A percentile compares a stretch with the other conserved stretches of the same genome.
Conservation (phyloP, 2,888 invertebrate genomes). For the Plagodis dolabraria region DNA sequence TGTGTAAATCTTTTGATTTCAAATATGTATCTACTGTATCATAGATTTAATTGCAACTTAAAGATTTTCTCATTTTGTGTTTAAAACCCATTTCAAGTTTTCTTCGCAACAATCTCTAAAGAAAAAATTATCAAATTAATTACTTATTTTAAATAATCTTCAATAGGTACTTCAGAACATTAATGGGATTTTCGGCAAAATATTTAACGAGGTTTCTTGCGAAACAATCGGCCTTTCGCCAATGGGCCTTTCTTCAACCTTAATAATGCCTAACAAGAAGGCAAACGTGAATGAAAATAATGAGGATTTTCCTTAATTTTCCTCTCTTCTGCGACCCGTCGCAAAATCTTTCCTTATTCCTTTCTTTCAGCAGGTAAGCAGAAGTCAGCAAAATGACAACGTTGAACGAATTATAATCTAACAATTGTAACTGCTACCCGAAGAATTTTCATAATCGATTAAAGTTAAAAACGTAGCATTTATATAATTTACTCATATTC, state of each 20-base stretch:
- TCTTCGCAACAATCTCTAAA: background rate
- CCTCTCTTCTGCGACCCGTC: conserved; percentile 38
- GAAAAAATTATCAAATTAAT: conserved; percentile 23
- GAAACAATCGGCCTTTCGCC: conserved; percentile 44
- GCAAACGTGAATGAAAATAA: conserved; percentile 49
- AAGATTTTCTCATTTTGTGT: no score
- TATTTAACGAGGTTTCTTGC: conserved; percentile 40
- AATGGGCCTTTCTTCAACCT: conserved; percentile 44
- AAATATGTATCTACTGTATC: no score
- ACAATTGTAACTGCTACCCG: conserved; percentile 23
- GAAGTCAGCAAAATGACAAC: conserved; percentile 37
- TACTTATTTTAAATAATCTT: conserved; percentile 36
- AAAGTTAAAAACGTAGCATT: no score
- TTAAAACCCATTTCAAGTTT: background rate
- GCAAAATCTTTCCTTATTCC: conserved; percentile 41
- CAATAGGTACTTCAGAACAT: conserved; percentile 21
- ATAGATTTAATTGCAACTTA: no score
- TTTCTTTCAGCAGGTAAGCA: conserved; percentile 35
- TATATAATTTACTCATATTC: no score
- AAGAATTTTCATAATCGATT: no score
- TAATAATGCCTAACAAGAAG: conserved; percentile 49
- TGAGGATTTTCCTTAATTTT: conserved; percentile 49
- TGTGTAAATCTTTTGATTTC: no score
- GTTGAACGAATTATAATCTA: conserved; percentile 33
- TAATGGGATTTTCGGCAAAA: conserved; percentile 26